A percentile compares a stretch with the other conserved stretches of the same genome.
phyloP scores from a whole-genome alignment of 2,888 invertebrate genomes.

The Polyploca ridens region DNA sequence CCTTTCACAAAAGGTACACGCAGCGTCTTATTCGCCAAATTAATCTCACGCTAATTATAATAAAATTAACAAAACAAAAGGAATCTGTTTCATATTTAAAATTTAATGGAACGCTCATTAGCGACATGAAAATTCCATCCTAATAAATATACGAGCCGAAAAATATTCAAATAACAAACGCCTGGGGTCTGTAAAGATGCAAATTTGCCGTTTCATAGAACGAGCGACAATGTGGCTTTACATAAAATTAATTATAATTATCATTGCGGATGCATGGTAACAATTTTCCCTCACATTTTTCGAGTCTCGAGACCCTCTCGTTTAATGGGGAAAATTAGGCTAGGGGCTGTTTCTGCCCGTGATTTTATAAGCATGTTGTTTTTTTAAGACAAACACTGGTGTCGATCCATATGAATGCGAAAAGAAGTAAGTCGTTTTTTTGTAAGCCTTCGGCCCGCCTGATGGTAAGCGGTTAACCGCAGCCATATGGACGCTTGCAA shows the following conservation, averaged over 20 bases:
- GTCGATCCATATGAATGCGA: no score
- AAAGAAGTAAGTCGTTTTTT: no score
- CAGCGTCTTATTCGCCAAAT: neutral
- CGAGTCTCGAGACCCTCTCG: neutral
- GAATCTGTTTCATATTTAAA: neutral
- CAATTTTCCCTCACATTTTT: neutral
- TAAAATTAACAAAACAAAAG: slow-evolving; percentile 4
- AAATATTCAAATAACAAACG: slow-evolving; percentile 2
- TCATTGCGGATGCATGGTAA: slow-evolving; percentile 2
- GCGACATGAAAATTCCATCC: neutral
- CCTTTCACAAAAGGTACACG: no score
- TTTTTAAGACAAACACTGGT: neutral
- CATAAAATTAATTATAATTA: slow-evolving; percentile 5
- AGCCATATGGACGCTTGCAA: no score
- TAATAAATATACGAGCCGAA: neutral
- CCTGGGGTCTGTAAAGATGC: slow-evolving; percentile 1
- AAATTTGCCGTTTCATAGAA: neutral
- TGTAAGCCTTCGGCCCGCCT: no score
- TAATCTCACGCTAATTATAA: neutral
- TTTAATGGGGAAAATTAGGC: neutral
- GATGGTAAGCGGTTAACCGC: no score
- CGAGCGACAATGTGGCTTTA: neutral
- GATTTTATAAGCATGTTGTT: neutral
- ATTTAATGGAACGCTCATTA: neutral
- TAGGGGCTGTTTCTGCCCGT: neutral